These are phyloP conservation scores for Himalopsyche anomala DNA, from an alignment of 2,888 invertebrate species.

Conservation along the genomic window DNA sequence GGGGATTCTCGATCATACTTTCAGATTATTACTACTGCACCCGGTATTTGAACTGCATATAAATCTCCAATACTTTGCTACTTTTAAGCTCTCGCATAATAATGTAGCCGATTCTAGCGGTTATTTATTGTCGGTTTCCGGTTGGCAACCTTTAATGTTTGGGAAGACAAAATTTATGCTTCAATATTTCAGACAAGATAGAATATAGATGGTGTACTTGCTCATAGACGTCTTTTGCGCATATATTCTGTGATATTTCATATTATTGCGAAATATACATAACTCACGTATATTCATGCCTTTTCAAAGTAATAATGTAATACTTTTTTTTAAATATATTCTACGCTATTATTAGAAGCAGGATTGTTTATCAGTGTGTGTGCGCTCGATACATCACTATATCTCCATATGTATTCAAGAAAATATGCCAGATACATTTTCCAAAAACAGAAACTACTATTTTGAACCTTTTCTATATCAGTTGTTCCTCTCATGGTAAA, in stretches of 20 bases:
- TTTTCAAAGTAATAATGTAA: background rate
- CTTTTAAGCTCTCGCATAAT: constrained; percentile 49
- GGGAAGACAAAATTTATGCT: constrained; percentile 59
- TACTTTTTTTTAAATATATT: too few species aligned
- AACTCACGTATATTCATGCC: background rate
- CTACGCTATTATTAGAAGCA: too few species aligned
- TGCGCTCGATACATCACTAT: too few species aligned
- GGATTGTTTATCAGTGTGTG: too few species aligned
- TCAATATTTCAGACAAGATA: constrained; percentile 62
- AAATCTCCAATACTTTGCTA: background rate
- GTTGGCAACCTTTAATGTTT: constrained; percentile 63
- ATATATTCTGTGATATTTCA: constrained; percentile 44
- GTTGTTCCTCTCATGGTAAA: too few species aligned
- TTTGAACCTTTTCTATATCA: too few species aligned
- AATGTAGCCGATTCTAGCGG: constrained; percentile 51
- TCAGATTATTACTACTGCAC: background rate
- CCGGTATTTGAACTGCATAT: constrained; percentile 27
- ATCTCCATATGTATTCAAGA: too few species aligned
- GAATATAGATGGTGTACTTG: constrained; percentile 54
- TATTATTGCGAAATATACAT: background rate
- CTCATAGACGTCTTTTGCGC: background rate
- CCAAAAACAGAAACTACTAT: too few species aligned
- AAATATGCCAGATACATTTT: too few species aligned
- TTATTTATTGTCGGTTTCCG: constrained; percentile 59
- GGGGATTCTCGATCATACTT: background rate